These are phyloP conservation scores for Geophilus truncorum DNA, from an alignment of 2,888 invertebrate species.

Conservation along the genomic window DNA sequence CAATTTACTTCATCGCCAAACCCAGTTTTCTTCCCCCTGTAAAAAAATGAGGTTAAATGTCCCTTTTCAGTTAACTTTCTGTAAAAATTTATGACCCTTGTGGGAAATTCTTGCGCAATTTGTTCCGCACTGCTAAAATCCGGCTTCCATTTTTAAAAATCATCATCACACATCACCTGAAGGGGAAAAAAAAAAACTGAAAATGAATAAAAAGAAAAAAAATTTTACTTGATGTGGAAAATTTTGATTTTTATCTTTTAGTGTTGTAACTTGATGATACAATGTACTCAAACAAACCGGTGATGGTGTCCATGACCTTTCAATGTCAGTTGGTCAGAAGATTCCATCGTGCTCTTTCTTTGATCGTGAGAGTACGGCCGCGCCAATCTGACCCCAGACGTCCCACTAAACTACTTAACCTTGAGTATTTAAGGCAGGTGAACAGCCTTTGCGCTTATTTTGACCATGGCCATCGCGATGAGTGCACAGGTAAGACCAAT, in stretches of 20 bases:
- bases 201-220: too few relatives aligned
- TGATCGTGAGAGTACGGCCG: not conserved
- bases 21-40: not conserved
- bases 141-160: too few relatives aligned
- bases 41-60: not conserved
- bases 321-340: not conserved
- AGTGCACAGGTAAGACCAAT: not conserved
- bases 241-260: too few relatives aligned
- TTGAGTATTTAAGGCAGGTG: slow-evolving; percentile 12
- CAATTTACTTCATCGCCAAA: not conserved
- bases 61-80: not conserved
- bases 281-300: too few relatives aligned
- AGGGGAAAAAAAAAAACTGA: too few relatives aligned
- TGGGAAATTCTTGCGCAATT: not conserved
- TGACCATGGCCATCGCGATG: not conserved
- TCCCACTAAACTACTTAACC: slow-evolving; percentile 14
- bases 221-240: too few relatives aligned
- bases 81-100: not conserved
- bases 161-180: too few relatives aligned
- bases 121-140: too few relatives aligned
- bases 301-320: not conserved
- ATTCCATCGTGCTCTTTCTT: not conserved
- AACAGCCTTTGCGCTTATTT: slow-evolving; percentile 19
- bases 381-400: not conserved
- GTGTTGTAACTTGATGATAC: too few relatives aligned